phyloP scores from a whole-genome alignment of 2,797 vertebrate genomes.

The Loris lydekkerianus region DNA sequence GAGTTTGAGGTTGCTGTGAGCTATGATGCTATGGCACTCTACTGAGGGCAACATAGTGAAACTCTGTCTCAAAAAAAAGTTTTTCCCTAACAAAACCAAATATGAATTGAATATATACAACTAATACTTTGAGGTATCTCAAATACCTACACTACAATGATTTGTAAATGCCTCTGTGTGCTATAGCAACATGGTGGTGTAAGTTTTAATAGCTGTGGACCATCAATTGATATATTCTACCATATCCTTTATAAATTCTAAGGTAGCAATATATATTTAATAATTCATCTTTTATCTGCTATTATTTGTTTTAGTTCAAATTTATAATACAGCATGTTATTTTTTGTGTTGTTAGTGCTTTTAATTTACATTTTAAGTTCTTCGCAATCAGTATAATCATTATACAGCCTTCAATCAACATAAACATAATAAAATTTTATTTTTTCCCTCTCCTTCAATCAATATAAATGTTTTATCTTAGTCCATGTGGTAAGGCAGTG shows the following conservation, averaged over 20 bases:
- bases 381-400: too few species aligned
- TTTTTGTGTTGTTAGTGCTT: slow-evolving; percentile 20
- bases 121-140: not conserved
- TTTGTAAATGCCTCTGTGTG: not conserved
- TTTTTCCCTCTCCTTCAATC: not conserved
- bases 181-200: not conserved
- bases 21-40: too few species aligned
- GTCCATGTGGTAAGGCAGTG: not conserved
- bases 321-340: slow-evolving; percentile 17
- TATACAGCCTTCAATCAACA: too few species aligned
- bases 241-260: slow-evolving; percentile 29
- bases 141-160: not conserved
- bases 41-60: too few species aligned
- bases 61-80: too few species aligned
- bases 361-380: too few species aligned
- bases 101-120: not conserved
- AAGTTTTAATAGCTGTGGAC: slow-evolving; percentile 39
- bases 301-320: slow-evolving; percentile 48
- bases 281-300: slow-evolving; percentile 21
- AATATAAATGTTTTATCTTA: not conserved
- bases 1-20: too few species aligned
- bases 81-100: slow-evolving; percentile 37
- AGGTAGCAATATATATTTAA: not conserved
- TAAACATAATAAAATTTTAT: too few species aligned
- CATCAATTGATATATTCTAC: not conserved